Base-by-base conservation (phyloP, 2,113 vertebrate genomes). In the Petrocephalus microphthalmus region DNA sequence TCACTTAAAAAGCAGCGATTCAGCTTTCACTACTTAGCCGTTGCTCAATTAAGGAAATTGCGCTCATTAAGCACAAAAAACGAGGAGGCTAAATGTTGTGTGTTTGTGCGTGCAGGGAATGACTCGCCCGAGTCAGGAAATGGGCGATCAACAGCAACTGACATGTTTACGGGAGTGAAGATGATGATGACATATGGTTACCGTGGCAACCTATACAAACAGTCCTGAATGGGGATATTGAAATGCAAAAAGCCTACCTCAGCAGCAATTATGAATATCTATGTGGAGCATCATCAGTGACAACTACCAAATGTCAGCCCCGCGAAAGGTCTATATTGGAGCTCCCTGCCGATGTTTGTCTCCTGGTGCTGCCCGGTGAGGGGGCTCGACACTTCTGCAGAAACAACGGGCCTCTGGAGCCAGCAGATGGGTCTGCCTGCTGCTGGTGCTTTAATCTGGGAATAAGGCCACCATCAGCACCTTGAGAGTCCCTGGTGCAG, bases 181-280 rank as follows among this genome's bases (percentile, higher is more conserved):
- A 78, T 54, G 78, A 78, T 54, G 78, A 56, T 60, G 86, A 78
- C 57, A 37, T 82, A 87, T 57, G 25, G 86, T 89, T 87, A 82
- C 89, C 54, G 45, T 86, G 78, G 89, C 74, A 89, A 89, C 85
- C 74, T 53, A 82, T 37, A 83, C 20, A 87, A 89, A 84, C 49
- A 87, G 89, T 54, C n/a, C 53, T 42, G 15, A 89, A 82, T n/a
- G 17, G 25, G 8, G 56, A 15, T 51, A 64, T 25, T 87, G 86
- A 89, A 51, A 89, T 87, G 54, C 89, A 87, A 49, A 81, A 84
- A 25, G 57, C 71, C 56, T 87, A 15, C 81, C 49, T 86, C 52
- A 25, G 67, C 51, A 53, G 33, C 22, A 19, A 64, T 56, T 74
- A 87, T 78, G 47, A 86, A 89, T 89, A 89, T 86, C 64, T 86